Evolutionary conservation across 2,888 invertebrate genomes (phyloP), one percentile per base, ranked within the genome.

Genomic region (Limnephilus lunatus): DNA sequence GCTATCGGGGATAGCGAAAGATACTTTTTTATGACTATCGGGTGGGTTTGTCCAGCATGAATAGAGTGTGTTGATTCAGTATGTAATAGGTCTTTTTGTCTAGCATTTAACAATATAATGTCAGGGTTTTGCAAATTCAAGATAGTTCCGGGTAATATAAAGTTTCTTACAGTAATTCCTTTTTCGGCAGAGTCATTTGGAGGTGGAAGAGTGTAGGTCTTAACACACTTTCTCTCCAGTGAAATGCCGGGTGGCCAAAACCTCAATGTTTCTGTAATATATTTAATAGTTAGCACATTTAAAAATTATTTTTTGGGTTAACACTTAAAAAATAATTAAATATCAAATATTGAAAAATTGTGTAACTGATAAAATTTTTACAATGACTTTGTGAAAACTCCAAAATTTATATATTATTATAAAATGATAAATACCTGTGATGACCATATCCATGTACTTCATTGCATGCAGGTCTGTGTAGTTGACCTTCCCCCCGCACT

Each of bases 401-500:
- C n/a, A n/a, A n/a, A 32, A 82, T 31, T 82, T 1, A 7, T 82
- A 31, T 31, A 31, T 11, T 1, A 82, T 7, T 31, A 14, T 12
- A 35, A 19, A 0, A 39, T 44, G 44, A 44, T 12, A 12, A 12
- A 11, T 44, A 89, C 88, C 88, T 35, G 88, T 80, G n/a, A 91
- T 80, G 25, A 91, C 89, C 89, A 91, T 91, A 30, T 91, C 91
- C 91, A 91, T 92, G 0, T 97, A 97, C 31, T 95, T 95, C 96
- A 97, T 96, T 44, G 95, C 95, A 91, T 96, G 95, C 0, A 97
- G 94, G 0, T 95, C 95, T 48, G 96, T 96, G 93, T 97, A 97
- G 87, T 95, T 95, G 0, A 97, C 94, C 31, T 95, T 95, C 5
- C 95, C 95, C 0, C 95, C 95, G 12, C 95, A 95, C 30, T 95